Percentiles rank a stretch among this genome's conserved stretches.
phyloP scores from a whole-genome alignment of 2,888 invertebrate species.

The Itoplectis maculator region DNA sequence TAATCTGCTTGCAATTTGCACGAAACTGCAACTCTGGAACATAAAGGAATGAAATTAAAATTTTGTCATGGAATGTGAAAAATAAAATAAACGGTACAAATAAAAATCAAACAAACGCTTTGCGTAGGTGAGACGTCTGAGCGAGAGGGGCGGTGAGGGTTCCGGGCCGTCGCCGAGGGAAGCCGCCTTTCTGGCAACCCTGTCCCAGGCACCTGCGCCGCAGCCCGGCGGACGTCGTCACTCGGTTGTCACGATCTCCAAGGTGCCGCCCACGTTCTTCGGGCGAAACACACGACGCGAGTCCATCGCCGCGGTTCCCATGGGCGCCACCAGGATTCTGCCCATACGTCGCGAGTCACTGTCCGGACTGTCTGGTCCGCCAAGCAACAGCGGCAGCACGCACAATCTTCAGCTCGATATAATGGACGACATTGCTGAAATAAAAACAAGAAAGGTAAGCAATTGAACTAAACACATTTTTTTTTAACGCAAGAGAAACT shows the following conservation, averaged over 20 bases:
- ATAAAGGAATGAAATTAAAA: too few relatives aligned
- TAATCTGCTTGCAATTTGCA: too few relatives aligned
- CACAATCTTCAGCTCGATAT: constrained; percentile 94
- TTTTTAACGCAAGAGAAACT: not conserved
- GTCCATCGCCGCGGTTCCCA: constrained; percentile 92
- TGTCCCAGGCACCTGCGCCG: constrained; percentile 90
- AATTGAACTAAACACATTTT: not conserved
- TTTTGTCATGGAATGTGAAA: not conserved
- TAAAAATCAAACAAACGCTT: constrained; percentile 1
- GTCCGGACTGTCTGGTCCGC: constrained; percentile 87
- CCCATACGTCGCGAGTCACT: constrained; percentile 84
- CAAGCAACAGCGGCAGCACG: constrained; percentile 92
- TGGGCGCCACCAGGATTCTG: constrained; percentile 85
- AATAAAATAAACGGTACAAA: constrained; percentile 3
- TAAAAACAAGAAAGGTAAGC: constrained; percentile 88
- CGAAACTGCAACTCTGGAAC: too few relatives aligned
- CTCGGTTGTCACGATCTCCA: constrained; percentile 94
- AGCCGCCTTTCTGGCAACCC: constrained; percentile 93
- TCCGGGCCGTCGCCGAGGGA: constrained; percentile 92
- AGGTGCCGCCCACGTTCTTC: constrained; percentile 91
- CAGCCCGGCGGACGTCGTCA: constrained; percentile 92
- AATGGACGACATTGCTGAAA: constrained; percentile 93
- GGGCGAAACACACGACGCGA: constrained; percentile 91
- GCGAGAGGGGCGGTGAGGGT: constrained; percentile 91
- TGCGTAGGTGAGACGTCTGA: constrained; percentile 90